Conservation (phyloP, 2,113 vertebrate species). For the Cricetomys ansorgei region DNA sequence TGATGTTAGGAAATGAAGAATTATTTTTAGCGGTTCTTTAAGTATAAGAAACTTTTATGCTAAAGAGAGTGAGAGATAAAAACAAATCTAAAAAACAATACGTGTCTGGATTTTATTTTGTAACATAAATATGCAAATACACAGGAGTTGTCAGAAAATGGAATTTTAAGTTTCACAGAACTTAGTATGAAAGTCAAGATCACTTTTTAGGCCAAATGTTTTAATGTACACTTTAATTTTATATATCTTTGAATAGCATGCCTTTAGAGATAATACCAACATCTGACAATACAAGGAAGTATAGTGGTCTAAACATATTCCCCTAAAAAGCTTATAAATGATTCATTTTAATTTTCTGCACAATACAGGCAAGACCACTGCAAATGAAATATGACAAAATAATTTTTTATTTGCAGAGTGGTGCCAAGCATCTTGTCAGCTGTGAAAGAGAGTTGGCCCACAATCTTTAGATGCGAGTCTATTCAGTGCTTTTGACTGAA, state of each 20-base stretch:
- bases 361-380: conserved; percentile 65
- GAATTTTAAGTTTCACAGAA: not conserved
- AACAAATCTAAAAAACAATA: not conserved
- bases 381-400: conserved; percentile 67
- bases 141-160: not conserved
- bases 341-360: conserved; percentile 46
- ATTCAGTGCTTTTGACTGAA: conserved; percentile 80
- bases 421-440: conserved; percentile 78
- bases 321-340: not conserved
- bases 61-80: not conserved
- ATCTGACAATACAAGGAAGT: not conserved
- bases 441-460: conserved; percentile 82
- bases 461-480: conserved; percentile 74
- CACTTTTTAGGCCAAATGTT: not conserved
- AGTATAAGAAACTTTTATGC: not conserved
- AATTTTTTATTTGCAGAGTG: conserved; percentile 79
- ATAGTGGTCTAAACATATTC: not conserved
- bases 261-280: not conserved
- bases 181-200: not conserved
- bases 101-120: not conserved
- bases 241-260: not conserved
- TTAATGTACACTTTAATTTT: not conserved
- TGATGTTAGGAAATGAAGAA: not conserved
- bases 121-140: not conserved
- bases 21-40: not conserved